Base-by-base conservation (phyloP, 2,113 vertebrate species). In the Scalopus aquaticus region DNA sequence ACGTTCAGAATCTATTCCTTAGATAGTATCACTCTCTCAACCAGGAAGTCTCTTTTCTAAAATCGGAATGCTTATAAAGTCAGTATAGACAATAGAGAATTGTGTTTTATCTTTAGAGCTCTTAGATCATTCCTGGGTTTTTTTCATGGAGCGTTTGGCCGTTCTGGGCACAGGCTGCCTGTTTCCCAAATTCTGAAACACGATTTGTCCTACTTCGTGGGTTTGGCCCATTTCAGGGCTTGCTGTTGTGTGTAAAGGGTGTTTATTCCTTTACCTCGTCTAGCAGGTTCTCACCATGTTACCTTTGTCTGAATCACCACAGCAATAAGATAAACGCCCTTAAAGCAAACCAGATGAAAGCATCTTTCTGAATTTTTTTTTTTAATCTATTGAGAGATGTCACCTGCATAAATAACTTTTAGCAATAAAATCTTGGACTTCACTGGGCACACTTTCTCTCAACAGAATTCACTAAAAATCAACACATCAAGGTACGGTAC, bases 171-270 rank as follows among this genome's bases (percentile, higher is more conserved):
- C 84, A 96, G 96, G 86, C 95, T 96, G 96, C 93, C 94, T 97
- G 90, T 91, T 95, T 67, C 93, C 95, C 93, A 96, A 86, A 86
- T 97, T 93, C 96, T 88, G 97, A 97, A 96, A 70, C 95, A 92
- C 5, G 96, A 74, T 97, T 93, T 83, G 70, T 90, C 91, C 96
- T 86, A 15, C 85, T 77, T 96, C 49, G 70, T 89, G 91, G 49
- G 9, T 19, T 58, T 96, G 94, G 19, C 19, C 35, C 35, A 3
- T 9, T 22, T 19, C n/a, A n/a, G 20, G 65, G 65, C 15, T 19
- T 35, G 90, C 73, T 96, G 92, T 79, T 0, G 2, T 79, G 83
- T 51, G 92, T 93, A 95, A 96, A 95, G 88, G 76, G 88, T 5
- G 62, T 91, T 96, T 97, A 94, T 97, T 93, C 92, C 97, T 97